Base-by-base conservation (phyloP, 53 echinoderm and acorn worm genomes). In the Glandiceps talaboti region DNA sequence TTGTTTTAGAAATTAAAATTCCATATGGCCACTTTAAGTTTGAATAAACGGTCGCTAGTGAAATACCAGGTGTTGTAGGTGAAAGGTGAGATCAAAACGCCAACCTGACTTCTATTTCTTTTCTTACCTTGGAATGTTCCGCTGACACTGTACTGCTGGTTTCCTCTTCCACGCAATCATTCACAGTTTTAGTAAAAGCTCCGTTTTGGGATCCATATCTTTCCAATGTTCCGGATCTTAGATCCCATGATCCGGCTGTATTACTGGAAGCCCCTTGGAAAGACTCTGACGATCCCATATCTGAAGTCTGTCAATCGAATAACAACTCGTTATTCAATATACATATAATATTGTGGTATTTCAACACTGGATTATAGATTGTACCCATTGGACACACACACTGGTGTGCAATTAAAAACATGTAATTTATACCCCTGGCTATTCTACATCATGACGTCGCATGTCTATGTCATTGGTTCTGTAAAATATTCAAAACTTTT, bases 101-200 rank as follows among this genome's bases (percentile, higher is more conserved):
- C n/a, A 28, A 33, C 88, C 29, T 87, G 79, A 72, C 88, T 81
- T 28, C 86, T 86, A 77, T 91, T n/a, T n/a, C n/a, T n/a, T n/a
- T n/a, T 45, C 64, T 45, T 20, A 45, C 64, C 20, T 45, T 45
- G 20, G 64, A 6, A 45, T 20, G 20, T 12, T 45, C 20, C 6
- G 64, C 20, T 12, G 64, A 6, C 6, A 45, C 64, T 12, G 64
- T 45, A 45, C 64, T 45, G 64, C 64, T 45, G 20, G 64, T 20
- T 45, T 45, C 64, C 64, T 45, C 64, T 20, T 45, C 64, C 6
- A 45, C 6, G 20, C 64, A 45, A 12, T 45, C 64, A 12, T 45
- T 20, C 6, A 45, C 64, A 6, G 20, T 45, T 45, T 45, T 45
- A 6, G 64, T 45, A 45, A 45, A 45, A 12, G 64, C 64, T 45